Conservation (phyloP, 2,888 invertebrate species). For the Cheilosia vulpina region DNA sequence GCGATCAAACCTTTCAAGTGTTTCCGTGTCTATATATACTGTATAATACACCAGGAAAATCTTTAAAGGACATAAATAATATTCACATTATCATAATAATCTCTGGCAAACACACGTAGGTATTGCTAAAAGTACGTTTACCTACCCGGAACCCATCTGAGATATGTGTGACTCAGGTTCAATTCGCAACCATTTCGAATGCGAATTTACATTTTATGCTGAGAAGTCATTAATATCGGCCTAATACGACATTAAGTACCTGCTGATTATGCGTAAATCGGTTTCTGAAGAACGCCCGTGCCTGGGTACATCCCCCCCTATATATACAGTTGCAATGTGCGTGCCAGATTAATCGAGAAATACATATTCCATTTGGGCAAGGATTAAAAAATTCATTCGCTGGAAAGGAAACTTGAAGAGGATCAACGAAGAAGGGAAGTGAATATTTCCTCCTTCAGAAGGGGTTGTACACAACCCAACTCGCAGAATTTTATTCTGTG, state of each 20-base stretch:
- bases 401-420: constrained; percentile 37
- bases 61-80: neutral
- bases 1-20: neutral
- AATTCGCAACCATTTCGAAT: neutral
- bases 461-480: constrained; percentile 21
- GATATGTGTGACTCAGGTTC: constrained; percentile 13
- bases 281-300: constrained; percentile 36
- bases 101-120: constrained; percentile 5
- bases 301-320: neutral
- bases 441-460: constrained; percentile 23
- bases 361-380: constrained; percentile 40
- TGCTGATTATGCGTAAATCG: constrained; percentile 62
- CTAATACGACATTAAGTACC: constrained; percentile 68
- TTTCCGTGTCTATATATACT: neutral
- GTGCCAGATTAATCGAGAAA: constrained; percentile 54
- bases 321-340: constrained; percentile 28
- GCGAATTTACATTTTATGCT: constrained; percentile 48
- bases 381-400: constrained; percentile 59
- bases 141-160: neutral
- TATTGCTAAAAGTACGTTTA: neutral
- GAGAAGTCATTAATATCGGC: constrained; percentile 62
- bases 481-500: constrained; percentile 17
- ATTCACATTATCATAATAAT: constrained; percentile 46
- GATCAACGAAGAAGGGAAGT: constrained; percentile 5
- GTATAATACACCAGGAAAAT: neutral